Percentiles rank a stretch among this genome's conserved stretches.
Conservation (phyloP, 2,113 vertebrate genomes). For the Chlamydotis undulata region DNA sequence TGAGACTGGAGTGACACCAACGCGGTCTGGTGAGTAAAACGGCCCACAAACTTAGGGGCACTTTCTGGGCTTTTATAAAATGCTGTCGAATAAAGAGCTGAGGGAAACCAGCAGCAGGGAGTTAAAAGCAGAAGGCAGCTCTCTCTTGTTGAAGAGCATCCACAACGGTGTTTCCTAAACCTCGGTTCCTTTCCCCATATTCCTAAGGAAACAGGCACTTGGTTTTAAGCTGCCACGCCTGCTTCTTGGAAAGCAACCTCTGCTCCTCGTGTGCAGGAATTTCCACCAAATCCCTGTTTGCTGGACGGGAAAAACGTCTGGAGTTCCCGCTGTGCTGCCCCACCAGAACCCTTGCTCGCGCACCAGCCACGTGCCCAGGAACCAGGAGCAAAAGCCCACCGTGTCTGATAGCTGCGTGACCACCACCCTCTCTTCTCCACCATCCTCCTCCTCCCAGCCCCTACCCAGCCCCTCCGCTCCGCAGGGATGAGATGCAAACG, state of each 20-base stretch:
- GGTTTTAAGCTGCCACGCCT: not conserved
- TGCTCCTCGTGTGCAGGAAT: fast-evolving
- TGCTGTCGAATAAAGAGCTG: fast-evolving
- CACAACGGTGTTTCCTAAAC: not conserved
- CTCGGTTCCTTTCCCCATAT: not conserved
- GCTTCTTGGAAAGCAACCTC: not conserved
- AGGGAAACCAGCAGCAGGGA: not conserved
- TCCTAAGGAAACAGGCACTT: not conserved
- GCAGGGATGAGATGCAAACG: not conserved
- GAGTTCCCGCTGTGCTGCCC: not conserved
- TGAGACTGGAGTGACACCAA: not conserved
- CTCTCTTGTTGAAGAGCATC: not conserved
- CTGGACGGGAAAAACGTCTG: not conserved
- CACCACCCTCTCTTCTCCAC: not conserved
- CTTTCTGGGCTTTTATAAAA: not conserved
- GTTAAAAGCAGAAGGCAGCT: fast-evolving
- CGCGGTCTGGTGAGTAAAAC: not conserved
- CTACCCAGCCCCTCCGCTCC: not conserved
- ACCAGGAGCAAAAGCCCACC: not conserved
- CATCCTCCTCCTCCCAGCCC: not conserved
- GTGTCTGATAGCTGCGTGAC: not conserved
- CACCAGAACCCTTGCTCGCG: not conserved
- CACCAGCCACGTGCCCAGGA: fast-evolving
- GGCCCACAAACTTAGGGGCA: fast-evolving
- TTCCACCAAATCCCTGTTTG: not conserved